Conservation (phyloP, 2,113 vertebrate species). For the Seriola rivoliana region DNA sequence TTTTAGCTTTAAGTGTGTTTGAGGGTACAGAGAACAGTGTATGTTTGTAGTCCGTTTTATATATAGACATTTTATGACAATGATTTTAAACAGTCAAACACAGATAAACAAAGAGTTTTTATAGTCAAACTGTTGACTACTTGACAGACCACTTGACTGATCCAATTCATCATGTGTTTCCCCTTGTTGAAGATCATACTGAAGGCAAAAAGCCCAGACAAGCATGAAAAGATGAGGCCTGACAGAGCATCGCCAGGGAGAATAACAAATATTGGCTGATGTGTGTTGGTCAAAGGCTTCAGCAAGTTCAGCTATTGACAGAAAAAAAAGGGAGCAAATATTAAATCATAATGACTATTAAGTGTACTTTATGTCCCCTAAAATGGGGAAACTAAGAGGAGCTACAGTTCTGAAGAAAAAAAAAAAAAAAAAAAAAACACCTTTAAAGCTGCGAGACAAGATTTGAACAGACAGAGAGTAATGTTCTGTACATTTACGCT, state of each 20-base stretch:
- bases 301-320: background rate
- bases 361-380: background rate
- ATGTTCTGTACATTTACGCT: no score
- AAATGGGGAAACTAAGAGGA: no score
- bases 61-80: no score
- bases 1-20: background rate
- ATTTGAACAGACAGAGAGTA: no score
- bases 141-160: no score
- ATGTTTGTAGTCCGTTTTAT: no score
- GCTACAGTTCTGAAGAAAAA: no score
- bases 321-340: background rate
- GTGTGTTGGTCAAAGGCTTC: background rate
- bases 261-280: background rate
- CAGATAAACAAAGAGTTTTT: no score
- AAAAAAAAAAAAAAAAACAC: background rate
- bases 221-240: background rate
- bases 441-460: background rate
- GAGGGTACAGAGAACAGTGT: background rate
- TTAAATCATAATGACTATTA: background rate
- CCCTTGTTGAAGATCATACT: background rate
- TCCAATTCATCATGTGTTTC: background rate
- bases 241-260: background rate
- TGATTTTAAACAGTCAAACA: no score
- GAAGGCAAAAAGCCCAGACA: background rate
- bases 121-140: no score